Percentiles rank a stretch among this genome's conserved stretches.
phyloP scores from a whole-genome alignment of 2,888 invertebrate genomes.

The Oxycera nigricornis region DNA sequence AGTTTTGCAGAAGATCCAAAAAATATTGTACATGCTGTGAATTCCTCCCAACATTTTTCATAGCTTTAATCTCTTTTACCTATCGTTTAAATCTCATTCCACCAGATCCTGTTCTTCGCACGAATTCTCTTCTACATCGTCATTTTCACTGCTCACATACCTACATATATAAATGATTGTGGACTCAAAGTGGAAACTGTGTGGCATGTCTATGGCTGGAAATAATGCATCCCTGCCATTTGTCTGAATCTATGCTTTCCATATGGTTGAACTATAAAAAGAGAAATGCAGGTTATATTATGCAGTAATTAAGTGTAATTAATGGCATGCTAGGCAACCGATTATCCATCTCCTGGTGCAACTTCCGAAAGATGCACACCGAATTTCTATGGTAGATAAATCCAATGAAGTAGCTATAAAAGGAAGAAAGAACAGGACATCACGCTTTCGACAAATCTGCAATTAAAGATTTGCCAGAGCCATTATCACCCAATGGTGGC shows the following conservation, averaged over 20 bases:
- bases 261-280: slow-evolving; percentile 27
- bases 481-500: slow-evolving; percentile 33
- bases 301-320: slow-evolving; percentile 41
- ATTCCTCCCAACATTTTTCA: background rate
- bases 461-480: slow-evolving; percentile 14
- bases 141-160: background rate
- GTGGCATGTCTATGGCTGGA: background rate
- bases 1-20: background rate
- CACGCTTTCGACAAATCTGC: slow-evolving; percentile 14
- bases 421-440: background rate
- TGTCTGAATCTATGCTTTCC: slow-evolving; percentile 19
- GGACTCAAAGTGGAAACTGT: no score
- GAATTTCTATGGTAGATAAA: background rate
- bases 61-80: background rate
- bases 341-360: slow-evolving; percentile 37
- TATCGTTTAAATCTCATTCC: background rate
- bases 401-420: background rate
- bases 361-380: background rate
- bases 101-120: background rate
- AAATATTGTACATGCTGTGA: background rate
- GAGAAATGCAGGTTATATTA: slow-evolving; percentile 38
- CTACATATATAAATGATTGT: no score
- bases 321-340: slow-evolving; percentile 35
- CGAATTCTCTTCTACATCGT: background rate
- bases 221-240: background rate